Evolutionary conservation across 2,888 invertebrate species (phyloP), one percentile per base, ranked within the genome.

Genomic region (Polylopha cassiicola): DNA sequence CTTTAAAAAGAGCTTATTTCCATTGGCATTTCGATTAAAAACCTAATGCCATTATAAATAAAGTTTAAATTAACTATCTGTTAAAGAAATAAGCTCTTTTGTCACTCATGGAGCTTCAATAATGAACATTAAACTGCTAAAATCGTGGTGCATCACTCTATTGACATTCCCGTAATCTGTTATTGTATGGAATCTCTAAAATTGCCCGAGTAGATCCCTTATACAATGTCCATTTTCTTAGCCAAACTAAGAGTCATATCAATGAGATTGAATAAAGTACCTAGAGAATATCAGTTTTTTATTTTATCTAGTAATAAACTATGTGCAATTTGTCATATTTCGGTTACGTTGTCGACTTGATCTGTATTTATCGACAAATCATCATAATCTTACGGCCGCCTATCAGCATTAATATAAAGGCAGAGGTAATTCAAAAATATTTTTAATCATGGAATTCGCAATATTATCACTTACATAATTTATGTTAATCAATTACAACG

Each of bases 181-280:
- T 14, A 10, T 6, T 6, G 4, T 26, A 31, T 32, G n/a, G 30
- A 31, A 17, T 30, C 38, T 42, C 24, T 43, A 24, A 30, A 42
- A 8, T 59, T 65, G 68, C 66, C 67, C 67, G 66, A 58, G 63
- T 68, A 54, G 58, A 57, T 59, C 51, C 47, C 61, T 62, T 60
- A 32, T 29, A 62, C 56, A 55, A 55, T 68, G 61, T 70, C 64
- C 64, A 74, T 77, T 80, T 78, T 63, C 57, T 73, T 82, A 79
- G 82, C 79, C 80, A 81, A 79, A 79, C 75, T 79, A 74, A 72
- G 72, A 84, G 73, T 82, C 84, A 85, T 85, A 85, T 85, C 84
- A 85, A 79, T 74, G 72, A 81, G 75, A 78, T 81, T 76, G 69
- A 84, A 79, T 81, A 77, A 81, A 84, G 61, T 77, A 78, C 65